These are phyloP conservation scores for Hypena proboscidalis DNA, from an alignment of 2,888 invertebrate genomes.

Conservation along the genomic window DNA sequence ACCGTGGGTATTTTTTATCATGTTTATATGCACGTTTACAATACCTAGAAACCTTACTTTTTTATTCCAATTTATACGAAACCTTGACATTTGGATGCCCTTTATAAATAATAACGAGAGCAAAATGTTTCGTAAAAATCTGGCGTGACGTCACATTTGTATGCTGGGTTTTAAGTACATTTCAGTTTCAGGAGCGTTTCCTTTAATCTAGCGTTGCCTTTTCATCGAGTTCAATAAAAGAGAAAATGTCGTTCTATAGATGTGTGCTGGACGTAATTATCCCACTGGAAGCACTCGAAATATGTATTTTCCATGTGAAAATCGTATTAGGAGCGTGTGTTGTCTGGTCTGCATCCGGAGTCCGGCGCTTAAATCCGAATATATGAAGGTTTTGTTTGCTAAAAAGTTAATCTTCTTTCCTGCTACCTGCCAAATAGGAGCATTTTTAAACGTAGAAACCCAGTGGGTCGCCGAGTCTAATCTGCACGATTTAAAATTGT, in stretches of 20 bases:
- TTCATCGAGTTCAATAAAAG: conserved; percentile 31
- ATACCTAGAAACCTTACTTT: background rate
- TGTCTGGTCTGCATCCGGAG: conserved; percentile 22
- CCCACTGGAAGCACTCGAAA: conserved; percentile 24
- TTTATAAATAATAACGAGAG: conserved; percentile 11
- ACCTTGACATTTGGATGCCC: conserved; percentile 16
- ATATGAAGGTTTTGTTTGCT: conserved; percentile 17
- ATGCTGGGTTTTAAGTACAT: conserved; percentile 14
- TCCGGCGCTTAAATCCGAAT: conserved; percentile 23
- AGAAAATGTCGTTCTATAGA: conserved; percentile 21
- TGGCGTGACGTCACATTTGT: conserved; percentile 13
- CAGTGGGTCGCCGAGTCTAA: too few species aligned
- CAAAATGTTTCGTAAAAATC: conserved; percentile 10
- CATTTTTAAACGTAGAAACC: too few species aligned
- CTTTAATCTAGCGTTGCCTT: conserved; percentile 26
- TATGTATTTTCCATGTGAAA: conserved; percentile 15
- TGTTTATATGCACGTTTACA: conserved; percentile 7
- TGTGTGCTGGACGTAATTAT: conserved; percentile 12
- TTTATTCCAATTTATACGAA: conserved; percentile 14
- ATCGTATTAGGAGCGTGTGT: conserved; percentile 15
- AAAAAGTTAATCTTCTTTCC: conserved; percentile 11
- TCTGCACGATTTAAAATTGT: too few species aligned
- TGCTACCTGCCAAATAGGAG: conserved; percentile 1
- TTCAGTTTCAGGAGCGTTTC: conserved; percentile 20
- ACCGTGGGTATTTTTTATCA: conserved; percentile 1